Evolutionary conservation across 2,888 invertebrate species (phyloP), one percentile per base, ranked within the genome.

Genomic region (Tachina fera): DNA sequence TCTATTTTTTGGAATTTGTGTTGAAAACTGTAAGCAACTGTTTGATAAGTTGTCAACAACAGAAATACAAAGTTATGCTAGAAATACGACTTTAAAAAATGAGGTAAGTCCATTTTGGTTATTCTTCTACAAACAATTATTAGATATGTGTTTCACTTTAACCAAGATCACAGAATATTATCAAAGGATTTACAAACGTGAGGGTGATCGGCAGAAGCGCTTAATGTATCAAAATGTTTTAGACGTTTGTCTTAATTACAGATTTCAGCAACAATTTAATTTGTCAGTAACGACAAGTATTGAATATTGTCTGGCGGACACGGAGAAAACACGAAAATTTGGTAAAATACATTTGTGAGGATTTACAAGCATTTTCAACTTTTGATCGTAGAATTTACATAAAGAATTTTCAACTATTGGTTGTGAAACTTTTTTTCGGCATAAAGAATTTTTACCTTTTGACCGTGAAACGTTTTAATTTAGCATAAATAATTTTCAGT

Each of bases 221-320:
- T 39, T 51, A 3, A 31, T 60, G 0, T 70, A 80, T 47, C 51
- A 76, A 45, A n/a, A 63, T 60, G 0, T 72, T 43, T 41, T 77
- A 14, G 43, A 81, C 22, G 22, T 22, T 9, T 92, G 92, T 60
- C 74, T 91, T 0, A 92, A 92, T 85, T 89, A 88, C 63, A 86
- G 87, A 31, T 90, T 90, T 39, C 77, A 87, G 3, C 83, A 87
- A 13, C 84, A 87, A 3, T 87, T 88, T 31, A 87, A 87, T 13
- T 87, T 89, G 51, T 79, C 87, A 8, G 61, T 92, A 11, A 88
- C 88, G 39, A 90, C 89, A 67, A 89, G 79, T 79, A 88, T 91
- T 53, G 90, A 92, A 70, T 92, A 92, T 68, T 92, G 92, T 77
- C 31, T 31, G 31, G 90, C 89, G 41, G 41, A 86, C 11, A 83